phyloP scores from a whole-genome alignment of 2,888 invertebrate genomes.

The Gymnoscelis rufifasciata region DNA sequence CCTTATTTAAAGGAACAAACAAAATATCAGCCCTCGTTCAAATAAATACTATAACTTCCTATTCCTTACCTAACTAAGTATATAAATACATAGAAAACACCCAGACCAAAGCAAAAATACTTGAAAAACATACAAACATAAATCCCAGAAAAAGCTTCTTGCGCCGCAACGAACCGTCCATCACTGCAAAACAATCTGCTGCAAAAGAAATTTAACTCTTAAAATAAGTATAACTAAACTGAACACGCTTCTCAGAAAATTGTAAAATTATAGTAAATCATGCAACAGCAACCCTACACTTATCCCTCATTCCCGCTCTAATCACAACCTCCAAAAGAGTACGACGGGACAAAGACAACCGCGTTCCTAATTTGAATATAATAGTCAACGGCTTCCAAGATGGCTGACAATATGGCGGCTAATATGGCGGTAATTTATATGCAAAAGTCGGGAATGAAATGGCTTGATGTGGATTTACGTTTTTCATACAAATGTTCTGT shows the following conservation, averaged over 20 bases:
- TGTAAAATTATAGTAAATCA: not conserved
- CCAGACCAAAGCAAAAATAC: too few species aligned
- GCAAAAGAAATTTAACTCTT: too few species aligned
- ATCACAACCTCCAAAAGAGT: slow-evolving; percentile 22
- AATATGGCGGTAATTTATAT: slow-evolving; percentile 52
- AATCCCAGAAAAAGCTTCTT: too few species aligned
- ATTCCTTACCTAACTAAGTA: too few species aligned
- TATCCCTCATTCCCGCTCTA: slow-evolving; percentile 21
- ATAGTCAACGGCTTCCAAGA: slow-evolving; percentile 56
- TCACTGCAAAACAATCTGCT: too few species aligned
- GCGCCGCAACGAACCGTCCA: too few species aligned
- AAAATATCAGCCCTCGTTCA: too few species aligned
- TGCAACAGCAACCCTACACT: slow-evolving; percentile 9
- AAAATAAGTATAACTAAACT: too few species aligned
- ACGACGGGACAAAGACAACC: slow-evolving; percentile 25
- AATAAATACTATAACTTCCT: too few species aligned
- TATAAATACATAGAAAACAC: too few species aligned
- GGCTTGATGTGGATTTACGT: slow-evolving; percentile 2
- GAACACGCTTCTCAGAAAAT: not conserved
- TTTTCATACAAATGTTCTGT: not conserved
- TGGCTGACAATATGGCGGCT: slow-evolving; percentile 35
- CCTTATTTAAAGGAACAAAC: too few species aligned
- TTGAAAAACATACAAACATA: too few species aligned
- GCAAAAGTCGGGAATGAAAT: slow-evolving; percentile 40
- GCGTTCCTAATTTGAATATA: slow-evolving; percentile 63